Conservation (phyloP, 2,888 invertebrate species). For the Dermolepida albohirtum region DNA sequence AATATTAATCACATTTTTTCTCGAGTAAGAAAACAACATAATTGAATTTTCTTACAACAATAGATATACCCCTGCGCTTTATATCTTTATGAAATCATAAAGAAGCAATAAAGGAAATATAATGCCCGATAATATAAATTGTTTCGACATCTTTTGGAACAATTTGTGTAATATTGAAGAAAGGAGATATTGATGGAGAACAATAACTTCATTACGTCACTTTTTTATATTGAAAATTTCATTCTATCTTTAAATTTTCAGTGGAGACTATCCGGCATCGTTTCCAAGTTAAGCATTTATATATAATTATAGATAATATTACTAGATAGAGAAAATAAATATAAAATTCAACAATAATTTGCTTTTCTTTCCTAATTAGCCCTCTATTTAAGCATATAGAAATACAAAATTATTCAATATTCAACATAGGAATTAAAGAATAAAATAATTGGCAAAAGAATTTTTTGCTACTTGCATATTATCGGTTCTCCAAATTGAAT, state of each 20-base stretch:
- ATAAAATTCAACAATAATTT: too few species aligned
- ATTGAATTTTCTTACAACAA: slow-evolving; percentile 35
- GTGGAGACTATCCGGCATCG: neutral
- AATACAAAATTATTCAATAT: too few species aligned
- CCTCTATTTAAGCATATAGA: too few species aligned
- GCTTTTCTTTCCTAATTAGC: too few species aligned
- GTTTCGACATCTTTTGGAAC: slow-evolving; percentile 47
- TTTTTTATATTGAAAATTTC: slow-evolving; percentile 26
- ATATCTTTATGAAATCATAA: slow-evolving; percentile 33
- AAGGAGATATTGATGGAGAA: slow-evolving; percentile 36
- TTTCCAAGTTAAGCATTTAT: too few species aligned
- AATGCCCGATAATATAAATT: slow-evolving; percentile 47
- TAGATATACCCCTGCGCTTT: slow-evolving; percentile 11
- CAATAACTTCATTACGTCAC: slow-evolving; percentile 47
- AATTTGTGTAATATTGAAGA: slow-evolving; percentile 46
- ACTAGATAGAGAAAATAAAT: too few species aligned
- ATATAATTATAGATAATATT: too few species aligned
- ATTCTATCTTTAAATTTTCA: slow-evolving; percentile 2
- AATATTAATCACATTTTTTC: slow-evolving; percentile 33
- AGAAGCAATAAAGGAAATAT: slow-evolving; percentile 43
- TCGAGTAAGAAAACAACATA: slow-evolving; percentile 30
- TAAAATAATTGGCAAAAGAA: too few species aligned
- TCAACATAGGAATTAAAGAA: too few species aligned
- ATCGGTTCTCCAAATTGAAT: too few species aligned
- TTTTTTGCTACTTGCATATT: too few species aligned